These are phyloP conservation scores for Heterohyrax brucei DNA, from an alignment of 2,797 vertebrate genomes.

Conservation along the genomic window DNA sequence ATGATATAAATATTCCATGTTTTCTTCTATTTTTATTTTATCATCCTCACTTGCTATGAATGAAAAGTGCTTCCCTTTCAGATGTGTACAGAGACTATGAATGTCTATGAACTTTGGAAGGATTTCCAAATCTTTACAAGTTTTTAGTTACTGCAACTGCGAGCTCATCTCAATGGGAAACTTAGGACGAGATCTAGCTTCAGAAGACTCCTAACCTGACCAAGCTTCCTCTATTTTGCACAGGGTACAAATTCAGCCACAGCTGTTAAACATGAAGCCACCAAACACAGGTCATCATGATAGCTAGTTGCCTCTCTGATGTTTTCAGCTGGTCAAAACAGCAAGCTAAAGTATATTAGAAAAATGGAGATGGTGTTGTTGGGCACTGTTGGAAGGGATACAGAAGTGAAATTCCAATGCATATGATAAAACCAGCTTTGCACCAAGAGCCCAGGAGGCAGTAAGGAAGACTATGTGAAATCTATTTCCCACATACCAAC, in stretches of 20 bases:
- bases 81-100: background rate
- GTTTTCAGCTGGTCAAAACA: background rate
- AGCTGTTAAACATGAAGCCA: conserved; percentile 19
- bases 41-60: background rate
- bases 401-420: background rate
- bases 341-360: background rate
- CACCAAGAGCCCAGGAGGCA: background rate
- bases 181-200: background rate
- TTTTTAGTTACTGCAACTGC: background rate
- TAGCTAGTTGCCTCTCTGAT: background rate
- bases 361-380: background rate
- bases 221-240: background rate
- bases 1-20: background rate
- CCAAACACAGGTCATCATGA: background rate
- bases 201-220: background rate
- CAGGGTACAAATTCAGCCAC: background rate
- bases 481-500: background rate
- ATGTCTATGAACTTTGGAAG: background rate
- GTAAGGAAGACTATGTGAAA: background rate
- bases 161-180: background rate
- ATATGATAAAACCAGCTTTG: background rate
- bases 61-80: conserved; percentile 22
- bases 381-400: background rate
- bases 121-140: background rate
- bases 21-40: background rate